These are phyloP conservation scores for Thunnus maccoyii DNA, from an alignment of 2,113 vertebrate species.

Conservation along the genomic window DNA sequence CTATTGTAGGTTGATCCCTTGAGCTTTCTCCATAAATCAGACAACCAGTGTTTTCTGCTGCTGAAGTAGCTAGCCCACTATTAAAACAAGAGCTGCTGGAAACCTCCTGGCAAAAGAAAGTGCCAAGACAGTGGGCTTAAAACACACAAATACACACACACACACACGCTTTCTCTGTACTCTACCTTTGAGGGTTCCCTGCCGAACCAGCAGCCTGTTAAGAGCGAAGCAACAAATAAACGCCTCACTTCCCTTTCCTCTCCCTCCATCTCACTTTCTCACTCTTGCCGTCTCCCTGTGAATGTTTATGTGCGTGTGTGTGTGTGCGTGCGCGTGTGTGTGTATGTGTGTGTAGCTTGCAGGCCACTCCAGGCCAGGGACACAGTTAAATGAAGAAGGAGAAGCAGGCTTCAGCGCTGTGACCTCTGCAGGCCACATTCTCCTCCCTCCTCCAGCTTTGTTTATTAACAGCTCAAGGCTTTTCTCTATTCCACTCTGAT, in stretches of 20 bases:
- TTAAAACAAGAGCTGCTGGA: constrained; percentile 70
- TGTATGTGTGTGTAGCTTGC: constrained; percentile 56
- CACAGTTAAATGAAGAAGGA: constrained; percentile 74
- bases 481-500: constrained; percentile 76
- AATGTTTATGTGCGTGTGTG: constrained; percentile 24
- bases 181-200: constrained; percentile 80
- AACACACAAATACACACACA: constrained; percentile 26
- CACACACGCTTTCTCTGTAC: constrained; percentile 64
- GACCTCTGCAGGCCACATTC: constrained; percentile 77
- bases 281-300: constrained; percentile 46
- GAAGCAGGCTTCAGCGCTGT: constrained; percentile 61
- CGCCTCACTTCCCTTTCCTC: constrained; percentile 78
- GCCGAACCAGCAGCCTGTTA: constrained; percentile 76
- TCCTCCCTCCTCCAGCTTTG: constrained; percentile 71
- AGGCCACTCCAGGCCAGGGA: constrained; percentile 73
- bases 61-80: constrained; percentile 41
- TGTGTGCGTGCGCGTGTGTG: constrained; percentile 33
- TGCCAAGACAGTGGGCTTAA: constrained; percentile 42
- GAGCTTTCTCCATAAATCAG: constrained; percentile 38
- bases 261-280: constrained; percentile 63
- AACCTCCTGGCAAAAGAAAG: constrained; percentile 72
- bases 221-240: constrained; percentile 81
- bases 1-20: constrained; percentile 14
- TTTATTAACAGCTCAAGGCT: constrained; percentile 82
- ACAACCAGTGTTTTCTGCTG: constrained; percentile 47